Conservation (phyloP, 2,113 vertebrate species). For the Danionella cerebrum region DNA sequence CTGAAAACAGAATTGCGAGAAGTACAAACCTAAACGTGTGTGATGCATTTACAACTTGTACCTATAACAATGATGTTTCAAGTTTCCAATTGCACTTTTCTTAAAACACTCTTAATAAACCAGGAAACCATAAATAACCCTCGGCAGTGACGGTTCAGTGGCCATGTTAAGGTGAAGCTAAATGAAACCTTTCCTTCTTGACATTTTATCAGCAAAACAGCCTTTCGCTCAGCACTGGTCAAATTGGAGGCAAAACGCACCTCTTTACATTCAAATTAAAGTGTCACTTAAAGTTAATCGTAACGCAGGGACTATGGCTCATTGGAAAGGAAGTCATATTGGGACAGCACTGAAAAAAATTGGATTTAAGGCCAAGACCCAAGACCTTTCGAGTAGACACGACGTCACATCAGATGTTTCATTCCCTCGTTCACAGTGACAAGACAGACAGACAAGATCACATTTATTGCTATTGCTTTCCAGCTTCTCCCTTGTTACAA, state of each 20-base stretch:
- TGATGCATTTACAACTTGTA: too few species aligned
- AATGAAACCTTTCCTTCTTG: conserved; percentile 41
- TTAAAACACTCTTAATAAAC: conserved; percentile 21
- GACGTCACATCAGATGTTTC: conserved; percentile 13
- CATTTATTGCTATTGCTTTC: not conserved
- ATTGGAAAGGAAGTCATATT: conserved; percentile 31
- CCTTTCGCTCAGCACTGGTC: not conserved
- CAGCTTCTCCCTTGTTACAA: not conserved
- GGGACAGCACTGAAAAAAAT: conserved; percentile 16
- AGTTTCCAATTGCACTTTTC: not conserved
- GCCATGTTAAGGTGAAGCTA: conserved; percentile 26
- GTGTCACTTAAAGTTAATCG: conserved; percentile 45
- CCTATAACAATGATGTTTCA: not conserved
- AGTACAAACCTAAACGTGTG: not conserved
- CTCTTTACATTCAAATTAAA: conserved; percentile 43
- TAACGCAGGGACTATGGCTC: conserved; percentile 31
- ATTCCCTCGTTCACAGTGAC: conserved; percentile 21
- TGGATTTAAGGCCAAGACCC: conserved; percentile 18
- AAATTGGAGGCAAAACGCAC: conserved; percentile 25
- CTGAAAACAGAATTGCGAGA: too few species aligned
- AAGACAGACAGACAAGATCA: not conserved
- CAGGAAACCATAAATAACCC: conserved; percentile 36
- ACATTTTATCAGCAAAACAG: conserved; percentile 36
- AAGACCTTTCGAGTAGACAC: not conserved
- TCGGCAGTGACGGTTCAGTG: conserved; percentile 24